phyloP scores from a whole-genome alignment of 1,140 invertebrate genomes.

The Micrasema longulum region DNA sequence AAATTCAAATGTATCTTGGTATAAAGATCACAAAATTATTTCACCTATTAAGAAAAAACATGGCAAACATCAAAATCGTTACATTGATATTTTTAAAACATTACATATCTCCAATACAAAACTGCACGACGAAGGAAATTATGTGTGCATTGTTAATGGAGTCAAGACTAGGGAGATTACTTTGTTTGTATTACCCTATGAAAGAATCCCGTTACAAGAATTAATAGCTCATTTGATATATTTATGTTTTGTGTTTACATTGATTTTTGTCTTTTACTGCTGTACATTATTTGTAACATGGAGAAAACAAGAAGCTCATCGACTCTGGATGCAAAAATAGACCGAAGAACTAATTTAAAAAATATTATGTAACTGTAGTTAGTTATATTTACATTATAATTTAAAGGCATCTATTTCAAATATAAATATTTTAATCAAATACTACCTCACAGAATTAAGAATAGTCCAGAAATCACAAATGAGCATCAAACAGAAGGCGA shows the following conservation, averaged over 20 bases:
- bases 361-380: no score
- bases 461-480: no score
- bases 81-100: slow-evolving; percentile 28
- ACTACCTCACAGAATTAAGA: no score
- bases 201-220: not conserved
- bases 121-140: not conserved
- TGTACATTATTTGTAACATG: slow-evolving; percentile 6
- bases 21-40: slow-evolving; percentile 34
- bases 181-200: not conserved
- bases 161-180: not conserved
- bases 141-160: slow-evolving; percentile 8
- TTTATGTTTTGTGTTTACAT: slow-evolving; percentile 1
- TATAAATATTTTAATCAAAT: no score
- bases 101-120: slow-evolving; percentile 20
- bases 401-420: no score
- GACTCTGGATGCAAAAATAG: no score
- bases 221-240: slow-evolving; percentile 15
- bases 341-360: no score
- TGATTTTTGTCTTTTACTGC: not conserved
- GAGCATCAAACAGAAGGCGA: no score
- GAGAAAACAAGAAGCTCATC: slow-evolving; percentile 14
- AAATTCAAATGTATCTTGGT: slow-evolving; percentile 40
- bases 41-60: not conserved
- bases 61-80: not conserved
- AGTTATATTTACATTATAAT: no score